phyloP scores from a whole-genome alignment of 30 jellyfish, hydroid and myxozoan species.

The Phacellophora camtschatica region DNA sequence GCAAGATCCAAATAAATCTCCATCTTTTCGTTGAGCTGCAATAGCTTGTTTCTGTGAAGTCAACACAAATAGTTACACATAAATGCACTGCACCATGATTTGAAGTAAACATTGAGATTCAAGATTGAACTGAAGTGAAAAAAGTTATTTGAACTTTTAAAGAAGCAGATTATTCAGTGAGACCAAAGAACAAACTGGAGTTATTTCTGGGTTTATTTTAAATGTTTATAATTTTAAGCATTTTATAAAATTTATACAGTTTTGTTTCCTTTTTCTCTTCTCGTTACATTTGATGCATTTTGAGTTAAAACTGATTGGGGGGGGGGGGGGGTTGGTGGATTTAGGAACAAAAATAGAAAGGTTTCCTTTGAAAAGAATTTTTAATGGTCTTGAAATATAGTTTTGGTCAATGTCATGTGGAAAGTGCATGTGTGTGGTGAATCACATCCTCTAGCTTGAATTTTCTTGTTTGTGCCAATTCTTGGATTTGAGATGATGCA shows the following conservation, averaged over 20 bases:
- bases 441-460: too few relatives aligned
- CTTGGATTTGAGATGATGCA: too few relatives aligned
- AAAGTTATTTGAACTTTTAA: background rate
- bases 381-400: too few relatives aligned
- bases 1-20: constrained; percentile 65
- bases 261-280: too few relatives aligned
- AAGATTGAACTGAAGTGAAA: background rate
- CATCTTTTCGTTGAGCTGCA: constrained; percentile 17
- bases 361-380: too few relatives aligned
- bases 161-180: background rate
- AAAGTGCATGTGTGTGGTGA: too few relatives aligned
- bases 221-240: background rate
- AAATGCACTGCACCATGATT: background rate
- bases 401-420: too few relatives aligned
- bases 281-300: too few relatives aligned
- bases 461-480: too few relatives aligned
- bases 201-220: background rate
- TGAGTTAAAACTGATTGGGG: too few relatives aligned
- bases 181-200: background rate
- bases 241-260: background rate
- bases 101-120: background rate
- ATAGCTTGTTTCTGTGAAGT: background rate
- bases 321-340: too few relatives aligned
- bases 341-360: too few relatives aligned
- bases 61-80: background rate